Percentiles rank a stretch among this genome's conserved stretches.
Evolutionary conservation across 2,113 vertebrate species (phyloP).

Genomic region (Pitta sordida): DNA sequence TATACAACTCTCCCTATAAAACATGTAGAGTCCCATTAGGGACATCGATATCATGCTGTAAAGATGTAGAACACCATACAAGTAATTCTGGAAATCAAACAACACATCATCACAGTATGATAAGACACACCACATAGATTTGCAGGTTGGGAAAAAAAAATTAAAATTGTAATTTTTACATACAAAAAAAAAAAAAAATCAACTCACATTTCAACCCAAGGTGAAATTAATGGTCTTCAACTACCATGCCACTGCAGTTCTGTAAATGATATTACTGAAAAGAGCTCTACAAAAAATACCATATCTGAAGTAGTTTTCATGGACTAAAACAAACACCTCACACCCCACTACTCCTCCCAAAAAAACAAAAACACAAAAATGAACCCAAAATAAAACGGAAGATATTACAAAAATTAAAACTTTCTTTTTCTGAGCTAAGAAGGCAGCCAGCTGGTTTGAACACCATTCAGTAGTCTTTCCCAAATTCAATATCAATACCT

Average conservation of each 20-base stretch:
- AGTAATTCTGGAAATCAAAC: not conserved
- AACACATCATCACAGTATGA: not conserved
- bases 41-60: not conserved
- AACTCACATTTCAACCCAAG: not conserved
- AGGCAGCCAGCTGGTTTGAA: not conserved
- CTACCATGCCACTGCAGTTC: not conserved
- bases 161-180: not conserved
- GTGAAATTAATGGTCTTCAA: not conserved
- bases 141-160: not conserved
- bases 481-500: not conserved
- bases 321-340: not conserved
- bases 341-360: too few species aligned
- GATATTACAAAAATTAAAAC: not conserved
- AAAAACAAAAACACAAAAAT: not conserved
- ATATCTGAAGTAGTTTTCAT: not conserved
- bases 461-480: not conserved
- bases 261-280: not conserved
- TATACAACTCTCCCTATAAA: not conserved
- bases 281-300: not conserved
- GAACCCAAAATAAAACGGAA: not conserved
- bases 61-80: not conserved
- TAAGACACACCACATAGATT: not conserved
- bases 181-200: not conserved
- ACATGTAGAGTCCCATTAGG: not conserved
- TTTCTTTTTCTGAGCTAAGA: not conserved